phyloP scores from a whole-genome alignment of 2,888 invertebrate genomes.

The Choristoneura rosaceana region DNA sequence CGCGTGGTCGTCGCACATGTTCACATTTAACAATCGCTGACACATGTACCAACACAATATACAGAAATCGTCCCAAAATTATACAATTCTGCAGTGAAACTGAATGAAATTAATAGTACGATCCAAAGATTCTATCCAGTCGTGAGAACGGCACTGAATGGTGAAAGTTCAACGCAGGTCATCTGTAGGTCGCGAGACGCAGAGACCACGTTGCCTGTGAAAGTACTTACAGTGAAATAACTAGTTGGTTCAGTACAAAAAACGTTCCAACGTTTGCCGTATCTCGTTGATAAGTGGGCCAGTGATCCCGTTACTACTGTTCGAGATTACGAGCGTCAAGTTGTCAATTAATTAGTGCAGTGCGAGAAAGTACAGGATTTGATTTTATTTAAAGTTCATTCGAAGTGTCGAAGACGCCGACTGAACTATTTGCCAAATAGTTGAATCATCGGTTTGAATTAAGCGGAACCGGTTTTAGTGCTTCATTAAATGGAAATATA shows the following conservation, averaged over 20 bases:
- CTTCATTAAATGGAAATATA: background rate
- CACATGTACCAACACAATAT: background rate
- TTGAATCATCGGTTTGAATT: background rate
- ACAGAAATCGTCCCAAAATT: background rate
- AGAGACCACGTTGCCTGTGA: conserved; percentile 33
- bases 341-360: conserved; percentile 22
- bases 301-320: conserved; percentile 23
- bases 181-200: conserved; percentile 7
- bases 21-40: conserved; percentile 7
- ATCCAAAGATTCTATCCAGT: conserved; percentile 15
- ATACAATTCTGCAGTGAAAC: background rate
- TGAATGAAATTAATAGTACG: background rate
- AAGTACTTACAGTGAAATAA: conserved; percentile 27
- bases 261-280: conserved; percentile 22
- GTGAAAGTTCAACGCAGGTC: conserved; percentile 44
- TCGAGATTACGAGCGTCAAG: conserved; percentile 23
- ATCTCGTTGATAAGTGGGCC: conserved; percentile 23
- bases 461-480: background rate
- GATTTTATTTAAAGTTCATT: background rate
- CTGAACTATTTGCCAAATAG: background rate
- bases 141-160: conserved; percentile 36
- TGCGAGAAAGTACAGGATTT: background rate
- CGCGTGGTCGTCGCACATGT: background rate
- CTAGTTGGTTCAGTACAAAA: conserved; percentile 29
- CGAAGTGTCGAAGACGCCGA: background rate